Evolutionary conservation across 1,140 invertebrate genomes (phyloP), one percentile per base, ranked within the genome.

Genomic region (Brachionus manjavacas): DNA sequence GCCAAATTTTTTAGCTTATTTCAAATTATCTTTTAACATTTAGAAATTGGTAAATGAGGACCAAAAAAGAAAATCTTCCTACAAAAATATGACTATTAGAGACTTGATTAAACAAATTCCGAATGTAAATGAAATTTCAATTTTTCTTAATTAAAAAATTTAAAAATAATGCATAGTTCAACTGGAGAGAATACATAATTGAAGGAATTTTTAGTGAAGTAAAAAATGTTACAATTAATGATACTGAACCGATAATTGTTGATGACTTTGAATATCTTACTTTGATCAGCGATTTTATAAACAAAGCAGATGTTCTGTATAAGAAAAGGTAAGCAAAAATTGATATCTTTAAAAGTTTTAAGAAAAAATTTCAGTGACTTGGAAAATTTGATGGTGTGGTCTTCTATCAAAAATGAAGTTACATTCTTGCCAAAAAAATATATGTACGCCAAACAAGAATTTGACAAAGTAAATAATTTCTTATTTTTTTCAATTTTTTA

Each of bases 341-440:
- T 52, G 31, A 35, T 35, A 6, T 4, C 31, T 35, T 6, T 35
- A 35, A 35, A 35, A 35, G 7, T 6, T 7, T 35, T 35, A 35
- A 35, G 0, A 35, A 35, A 35, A 6, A 2, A 12, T 55, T 25
- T 2, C 16, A 81, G 52, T 31, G 79, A 81, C 25, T 81, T 81
- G 52, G 79, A 81, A 46, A 81, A 81, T 46, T 20, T 81, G 39
- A 64, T 81, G n/a, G 39, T 81, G 23, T 81, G 79, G 79, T 81
- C 79, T 6, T 52, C 79, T 23, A 64, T 81, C 14, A 81, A 81
- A 68, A 81, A 31, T 81, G 79, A 81, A 81, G 52, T 81, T 0
- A 60, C 9, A 0, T 81, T 23, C 14, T 81, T 81, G 16, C 79
- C 79, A 35, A 60, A 60, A 35, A 81, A 64, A 16, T 81, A 64